Conservation (phyloP, 2,113 vertebrate genomes). For the Chiloscyllium plagiosum region DNA sequence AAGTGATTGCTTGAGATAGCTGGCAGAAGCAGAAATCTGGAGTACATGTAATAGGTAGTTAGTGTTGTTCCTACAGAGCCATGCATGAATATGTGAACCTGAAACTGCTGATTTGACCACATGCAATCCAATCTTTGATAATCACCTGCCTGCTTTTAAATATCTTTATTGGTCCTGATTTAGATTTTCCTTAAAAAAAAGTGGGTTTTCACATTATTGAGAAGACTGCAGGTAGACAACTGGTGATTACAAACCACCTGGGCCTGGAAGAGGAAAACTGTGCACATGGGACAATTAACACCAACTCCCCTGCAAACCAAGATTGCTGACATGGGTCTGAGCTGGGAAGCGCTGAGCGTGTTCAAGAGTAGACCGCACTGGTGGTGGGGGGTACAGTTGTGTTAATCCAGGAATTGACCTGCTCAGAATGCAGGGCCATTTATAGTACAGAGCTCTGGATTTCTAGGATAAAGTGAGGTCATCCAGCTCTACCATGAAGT, state of each 20-base stretch:
- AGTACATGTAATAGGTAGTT: neutral
- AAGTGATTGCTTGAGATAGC: neutral
- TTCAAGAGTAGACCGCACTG: neutral
- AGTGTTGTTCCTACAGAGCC: neutral
- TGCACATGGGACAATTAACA: neutral
- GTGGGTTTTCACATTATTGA: neutral
- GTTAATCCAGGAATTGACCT: no score
- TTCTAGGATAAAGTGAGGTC: no score
- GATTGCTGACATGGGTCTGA: neutral
- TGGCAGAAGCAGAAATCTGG: neutral
- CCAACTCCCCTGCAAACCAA: no score
- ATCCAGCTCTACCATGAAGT: neutral
- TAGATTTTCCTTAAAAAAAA: constrained; percentile 16
- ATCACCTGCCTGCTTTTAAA: neutral
- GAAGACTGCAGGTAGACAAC: neutral
- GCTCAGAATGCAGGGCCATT: neutral
- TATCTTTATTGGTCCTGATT: constrained; percentile 10
- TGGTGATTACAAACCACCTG: neutral
- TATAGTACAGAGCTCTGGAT: neutral
- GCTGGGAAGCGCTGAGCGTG: neutral
- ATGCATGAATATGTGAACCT: neutral
- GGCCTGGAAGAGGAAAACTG: neutral
- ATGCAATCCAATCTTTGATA: constrained; percentile 10
- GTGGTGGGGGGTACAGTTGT: no score
- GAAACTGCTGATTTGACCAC: constrained; percentile 15